phyloP scores from a whole-genome alignment of 1,140 invertebrate species.

The Eupeodes corollae region DNA sequence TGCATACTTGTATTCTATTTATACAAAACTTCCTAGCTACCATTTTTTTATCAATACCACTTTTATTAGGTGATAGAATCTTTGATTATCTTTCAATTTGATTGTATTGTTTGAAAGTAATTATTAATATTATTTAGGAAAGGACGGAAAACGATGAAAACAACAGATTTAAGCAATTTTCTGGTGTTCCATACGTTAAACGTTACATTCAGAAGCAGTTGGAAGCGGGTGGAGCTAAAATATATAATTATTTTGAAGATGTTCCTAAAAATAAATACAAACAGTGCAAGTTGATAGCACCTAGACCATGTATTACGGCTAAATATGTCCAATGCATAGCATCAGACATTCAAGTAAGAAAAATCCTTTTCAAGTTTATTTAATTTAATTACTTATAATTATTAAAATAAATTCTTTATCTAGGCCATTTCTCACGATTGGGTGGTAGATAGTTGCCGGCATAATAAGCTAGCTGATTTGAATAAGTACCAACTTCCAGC shows the following conservation, averaged over 20 bases:
- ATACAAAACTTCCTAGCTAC: too few species aligned
- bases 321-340: constrained; percentile 47
- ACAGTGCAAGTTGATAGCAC: constrained; percentile 43
- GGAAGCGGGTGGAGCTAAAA: constrained; percentile 41
- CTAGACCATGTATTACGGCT: constrained; percentile 46
- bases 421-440: constrained; percentile 43
- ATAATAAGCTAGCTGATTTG: constrained; percentile 30
- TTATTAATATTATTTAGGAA: neutral
- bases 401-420: neutral
- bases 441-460: constrained; percentile 43
- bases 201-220: constrained; percentile 45
- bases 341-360: constrained; percentile 35
- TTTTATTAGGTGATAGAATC: too few species aligned
- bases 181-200: constrained; percentile 42
- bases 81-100: too few species aligned
- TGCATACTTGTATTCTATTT: too few species aligned
- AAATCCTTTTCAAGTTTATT: too few species aligned
- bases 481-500: constrained; percentile 40
- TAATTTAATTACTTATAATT: too few species aligned
- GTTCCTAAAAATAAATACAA: constrained; percentile 43
- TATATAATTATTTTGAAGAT: constrained; percentile 46
- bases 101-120: too few species aligned
- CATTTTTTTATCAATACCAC: too few species aligned
- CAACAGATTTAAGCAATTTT: constrained; percentile 39
- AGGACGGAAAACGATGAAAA: neutral